Conservation (phyloP, 2,888 invertebrate species). For the Epistrophe eligans region DNA sequence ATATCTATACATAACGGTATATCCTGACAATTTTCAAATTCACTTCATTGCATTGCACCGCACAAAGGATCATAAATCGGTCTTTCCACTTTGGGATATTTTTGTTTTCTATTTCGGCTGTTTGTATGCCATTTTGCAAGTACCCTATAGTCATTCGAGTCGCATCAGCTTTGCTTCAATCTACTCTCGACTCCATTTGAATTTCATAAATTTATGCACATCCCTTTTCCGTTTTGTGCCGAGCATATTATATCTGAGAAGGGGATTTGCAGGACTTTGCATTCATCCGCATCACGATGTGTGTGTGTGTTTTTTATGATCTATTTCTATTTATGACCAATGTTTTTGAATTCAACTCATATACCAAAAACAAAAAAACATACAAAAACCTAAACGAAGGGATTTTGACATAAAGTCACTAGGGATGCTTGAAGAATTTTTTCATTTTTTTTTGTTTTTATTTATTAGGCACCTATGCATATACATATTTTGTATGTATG, state of each 20-base stretch:
- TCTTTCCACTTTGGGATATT: constrained; percentile 26
- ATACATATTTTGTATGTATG: neutral
- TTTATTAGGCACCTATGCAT: neutral
- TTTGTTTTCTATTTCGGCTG: neutral
- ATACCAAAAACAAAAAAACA: constrained; percentile 13
- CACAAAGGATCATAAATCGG: constrained; percentile 50
- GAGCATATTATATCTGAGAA: neutral
- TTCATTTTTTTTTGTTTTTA: constrained; percentile 3
- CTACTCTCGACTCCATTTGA: constrained; percentile 25
- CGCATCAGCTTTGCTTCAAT: neutral
- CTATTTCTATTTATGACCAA: constrained; percentile 63
- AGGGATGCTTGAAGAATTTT: neutral
- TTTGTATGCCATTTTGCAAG: constrained; percentile 17
- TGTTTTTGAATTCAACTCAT: constrained; percentile 40
- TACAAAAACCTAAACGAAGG: constrained; percentile 16
- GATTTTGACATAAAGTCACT: constrained; percentile 29
- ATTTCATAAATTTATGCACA: constrained; percentile 49
- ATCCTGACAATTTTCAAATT: constrained; percentile 31
- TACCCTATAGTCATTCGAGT: constrained; percentile 6
- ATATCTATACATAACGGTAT: neutral
- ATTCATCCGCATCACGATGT: constrained; percentile 40
- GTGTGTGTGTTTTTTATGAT: constrained; percentile 62
- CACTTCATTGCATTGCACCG: constrained; percentile 55
- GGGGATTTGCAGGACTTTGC: constrained; percentile 49
- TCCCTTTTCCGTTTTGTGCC: neutral